These are phyloP conservation scores for Pasiphila rectangulata DNA, from an alignment of 2,888 invertebrate genomes.

Conservation along the genomic window DNA sequence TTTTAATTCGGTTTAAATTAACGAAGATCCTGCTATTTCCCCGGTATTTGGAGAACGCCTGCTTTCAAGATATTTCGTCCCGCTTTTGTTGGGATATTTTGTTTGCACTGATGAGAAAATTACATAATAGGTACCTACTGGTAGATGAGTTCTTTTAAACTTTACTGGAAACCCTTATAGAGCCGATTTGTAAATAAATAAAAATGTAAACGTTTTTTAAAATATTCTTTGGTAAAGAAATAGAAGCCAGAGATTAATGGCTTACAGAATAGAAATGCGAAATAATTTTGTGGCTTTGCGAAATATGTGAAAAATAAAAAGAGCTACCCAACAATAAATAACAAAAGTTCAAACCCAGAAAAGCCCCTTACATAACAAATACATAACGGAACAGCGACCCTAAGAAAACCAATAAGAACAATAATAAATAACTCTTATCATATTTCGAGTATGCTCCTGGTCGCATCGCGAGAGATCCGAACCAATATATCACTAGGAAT, in stretches of 20 bases:
- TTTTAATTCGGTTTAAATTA: constrained; percentile 70
- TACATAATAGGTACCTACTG: no score
- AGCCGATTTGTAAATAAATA: no score
- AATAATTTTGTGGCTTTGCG: no score
- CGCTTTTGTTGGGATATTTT: constrained; percentile 33
- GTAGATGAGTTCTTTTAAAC: no score
- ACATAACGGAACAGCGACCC: constrained; percentile 55
- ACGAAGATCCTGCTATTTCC: constrained; percentile 60
- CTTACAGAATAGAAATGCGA: no score
- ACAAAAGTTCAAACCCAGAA: no score
- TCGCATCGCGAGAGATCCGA: constrained; percentile 81
- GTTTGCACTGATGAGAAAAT: constrained; percentile 22
- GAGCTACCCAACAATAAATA: no score
- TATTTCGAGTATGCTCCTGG: constrained; percentile 82
- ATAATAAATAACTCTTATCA: constrained; percentile 82
- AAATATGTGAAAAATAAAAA: no score
- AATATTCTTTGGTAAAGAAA: no score
- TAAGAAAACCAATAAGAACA: constrained; percentile 80
- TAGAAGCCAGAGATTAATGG: no score
- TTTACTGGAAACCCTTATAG: no score
- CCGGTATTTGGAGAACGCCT: constrained; percentile 34
- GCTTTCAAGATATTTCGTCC: constrained; percentile 34
- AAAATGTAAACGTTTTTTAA: no score
- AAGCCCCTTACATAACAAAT: constrained; percentile 52
- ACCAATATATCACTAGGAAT: constrained; percentile 91